Conservation (phyloP, 2,888 invertebrate species). For the Enchytraeus crypticus region DNA sequence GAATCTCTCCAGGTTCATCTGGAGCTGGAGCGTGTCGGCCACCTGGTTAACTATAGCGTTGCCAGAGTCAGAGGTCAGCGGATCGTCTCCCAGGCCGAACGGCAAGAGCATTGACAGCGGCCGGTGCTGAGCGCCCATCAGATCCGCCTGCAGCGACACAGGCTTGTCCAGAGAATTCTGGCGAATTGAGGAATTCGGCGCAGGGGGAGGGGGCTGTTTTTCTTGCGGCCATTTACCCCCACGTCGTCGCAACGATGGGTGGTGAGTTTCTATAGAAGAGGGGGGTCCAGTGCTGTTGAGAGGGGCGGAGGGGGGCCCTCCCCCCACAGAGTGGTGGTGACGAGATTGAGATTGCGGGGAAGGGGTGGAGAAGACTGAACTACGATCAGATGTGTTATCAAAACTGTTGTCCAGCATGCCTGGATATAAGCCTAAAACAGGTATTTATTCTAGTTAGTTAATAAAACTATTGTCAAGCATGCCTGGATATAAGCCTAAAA, state of each 20-base stretch:
- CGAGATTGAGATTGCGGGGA: constrained; percentile 29
- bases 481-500: no score
- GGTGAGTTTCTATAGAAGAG: constrained; percentile 48
- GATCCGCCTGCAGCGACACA: constrained; percentile 46
- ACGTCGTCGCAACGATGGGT: constrained; percentile 50
- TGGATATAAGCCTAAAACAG: no score
- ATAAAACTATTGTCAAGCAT: no score
- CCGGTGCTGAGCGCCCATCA: constrained; percentile 43
- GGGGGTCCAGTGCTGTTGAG: constrained; percentile 1
- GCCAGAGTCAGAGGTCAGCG: neutral
- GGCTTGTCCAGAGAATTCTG: constrained; percentile 52
- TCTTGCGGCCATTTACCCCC: constrained; percentile 12
- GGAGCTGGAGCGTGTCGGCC: constrained; percentile 12
- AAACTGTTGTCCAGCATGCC: constrained; percentile 30
- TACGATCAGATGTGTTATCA: constrained; percentile 39
- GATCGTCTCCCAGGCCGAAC: constrained; percentile 10
- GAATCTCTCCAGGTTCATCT: constrained; percentile 65
- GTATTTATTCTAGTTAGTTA: no score
- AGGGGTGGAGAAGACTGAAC: constrained; percentile 36
- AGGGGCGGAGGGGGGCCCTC: neutral
- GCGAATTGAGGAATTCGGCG: neutral
- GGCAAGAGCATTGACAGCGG: constrained; percentile 47
- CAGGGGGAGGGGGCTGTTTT: neutral
- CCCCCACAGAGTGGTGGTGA: neutral
- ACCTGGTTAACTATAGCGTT: constrained; percentile 17